These are phyloP conservation scores for Meteorus cinctellus DNA, from an alignment of 2,888 invertebrate species.

Conservation along the genomic window DNA sequence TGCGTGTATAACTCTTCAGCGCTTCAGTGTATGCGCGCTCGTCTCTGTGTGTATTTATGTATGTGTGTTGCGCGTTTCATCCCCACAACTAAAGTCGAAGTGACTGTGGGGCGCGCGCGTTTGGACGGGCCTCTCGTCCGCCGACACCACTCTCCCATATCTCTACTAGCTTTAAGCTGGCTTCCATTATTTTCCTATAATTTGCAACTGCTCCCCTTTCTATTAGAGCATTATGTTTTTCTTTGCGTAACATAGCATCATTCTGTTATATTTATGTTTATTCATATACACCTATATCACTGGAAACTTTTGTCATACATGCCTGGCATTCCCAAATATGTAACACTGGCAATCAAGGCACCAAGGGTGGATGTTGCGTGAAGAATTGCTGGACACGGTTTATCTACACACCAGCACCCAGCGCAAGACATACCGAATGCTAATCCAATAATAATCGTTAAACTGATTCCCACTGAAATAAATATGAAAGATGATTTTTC, in stretches of 20 bases:
- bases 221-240: slow-evolving; percentile 46
- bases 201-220: slow-evolving; percentile 64
- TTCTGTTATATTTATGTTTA: slow-evolving; percentile 4
- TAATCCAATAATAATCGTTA: slow-evolving; percentile 30
- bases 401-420: slow-evolving; percentile 78
- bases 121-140: slow-evolving; percentile 48
- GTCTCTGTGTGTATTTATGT: too few relatives aligned
- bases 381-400: slow-evolving; percentile 78
- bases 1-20: slow-evolving; percentile 50
- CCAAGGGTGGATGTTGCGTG: slow-evolving; percentile 78
- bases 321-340: slow-evolving; percentile 80
- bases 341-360: slow-evolving; percentile 77
- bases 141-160: slow-evolving; percentile 36
- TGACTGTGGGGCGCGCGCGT: slow-evolving; percentile 60
- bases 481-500: neutral
- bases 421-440: slow-evolving; percentile 77
- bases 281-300: neutral
- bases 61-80: slow-evolving; percentile 59
- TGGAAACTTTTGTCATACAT: slow-evolving; percentile 45
- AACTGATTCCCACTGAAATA: slow-evolving; percentile 32
- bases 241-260: slow-evolving; percentile 39
- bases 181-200: slow-evolving; percentile 72
- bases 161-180: slow-evolving; percentile 65
- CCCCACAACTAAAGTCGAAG: slow-evolving; percentile 68
- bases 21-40: slow-evolving; percentile 37